Evolutionary conservation across 2,797 vertebrate genomes (phyloP), one percentile per base, ranked within the genome.

Genomic region (Strix occidentalis): DNA sequence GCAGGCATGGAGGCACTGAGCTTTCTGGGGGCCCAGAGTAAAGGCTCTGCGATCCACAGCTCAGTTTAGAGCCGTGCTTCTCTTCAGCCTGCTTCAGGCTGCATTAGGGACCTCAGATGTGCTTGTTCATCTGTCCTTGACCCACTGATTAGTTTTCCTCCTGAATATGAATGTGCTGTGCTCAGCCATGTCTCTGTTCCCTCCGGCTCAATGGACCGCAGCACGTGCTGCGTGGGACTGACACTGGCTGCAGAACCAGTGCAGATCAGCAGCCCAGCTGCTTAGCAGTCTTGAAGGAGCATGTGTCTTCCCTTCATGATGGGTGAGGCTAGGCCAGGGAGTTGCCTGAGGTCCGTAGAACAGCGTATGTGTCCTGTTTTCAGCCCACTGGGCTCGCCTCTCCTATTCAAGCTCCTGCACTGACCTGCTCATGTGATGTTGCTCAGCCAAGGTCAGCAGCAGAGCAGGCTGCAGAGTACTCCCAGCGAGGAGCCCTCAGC

Each of bases 311-410:
- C 65, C n/a, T 58, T n/a, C 2, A 2, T 39, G 23, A 28, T 33
- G 6, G 41, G 45, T 43, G 45, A 26, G 46, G 25, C 23, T 13
- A 35, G 39, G 28, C 18, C 33, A 33, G 11, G 13, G 57, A 29
- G 9, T 4, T 11, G 45, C 5, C 2, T 3, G 17, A 2, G 5
- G 26, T 24, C 43, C 3, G 0, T 51, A 11, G 21, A 35, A 23
- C 16, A 11, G n/a, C 10, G 1, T 2, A 4, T 0, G 5, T 16
- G 0, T 26, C 71, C 15, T 8, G 14, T 23, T n/a, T 17, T 6
- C 50, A 18, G 39, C 39, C 16, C 19, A 0, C 37, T 9, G 65
- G 58, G 28, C 29, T 70, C 3, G 0, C 9, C 15, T 24, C n/a
- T 39, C 51, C 37, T 43, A 0, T 16, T 54, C 24, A 7, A 8